Percentiles rank a stretch among this genome's conserved stretches.
phyloP scores from a whole-genome alignment of 2,797 vertebrate genomes.

The Anomalospiza imberbis region DNA sequence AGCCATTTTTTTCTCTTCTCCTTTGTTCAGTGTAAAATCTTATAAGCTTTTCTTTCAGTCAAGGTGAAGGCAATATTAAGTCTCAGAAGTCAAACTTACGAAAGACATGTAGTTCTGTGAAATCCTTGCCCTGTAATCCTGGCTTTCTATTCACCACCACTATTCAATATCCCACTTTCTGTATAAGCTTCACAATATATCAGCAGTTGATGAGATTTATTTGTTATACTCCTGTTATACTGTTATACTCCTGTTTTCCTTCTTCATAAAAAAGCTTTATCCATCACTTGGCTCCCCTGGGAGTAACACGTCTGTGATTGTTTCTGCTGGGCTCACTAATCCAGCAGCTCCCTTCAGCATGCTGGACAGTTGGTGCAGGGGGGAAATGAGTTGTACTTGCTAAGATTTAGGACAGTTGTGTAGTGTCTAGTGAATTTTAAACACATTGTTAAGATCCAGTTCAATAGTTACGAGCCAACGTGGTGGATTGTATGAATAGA shows the following conservation, averaged over 20 bases:
- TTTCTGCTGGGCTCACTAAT: conserved; percentile 48
- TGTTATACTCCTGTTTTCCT: conserved; percentile 51
- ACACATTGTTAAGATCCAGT: conserved; percentile 36
- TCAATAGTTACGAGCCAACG: conserved; percentile 17
- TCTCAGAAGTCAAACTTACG: conserved; percentile 25
- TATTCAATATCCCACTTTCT: conserved; percentile 60
- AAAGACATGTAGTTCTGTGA: conserved; percentile 48
- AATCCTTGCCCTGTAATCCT: conserved; percentile 63
- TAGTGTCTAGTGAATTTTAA: conserved; percentile 28
- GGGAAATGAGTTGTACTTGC: background rate
- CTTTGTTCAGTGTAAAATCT: conserved; percentile 53
- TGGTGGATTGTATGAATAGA: background rate
- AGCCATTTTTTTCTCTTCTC: conserved; percentile 1
- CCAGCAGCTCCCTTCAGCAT: background rate
- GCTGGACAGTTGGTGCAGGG: background rate
- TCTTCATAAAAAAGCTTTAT: conserved; percentile 54
- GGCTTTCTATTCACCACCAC: conserved; percentile 49
- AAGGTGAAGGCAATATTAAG: conserved; percentile 65
- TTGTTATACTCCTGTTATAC: conserved; percentile 35
- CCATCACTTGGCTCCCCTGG: background rate
- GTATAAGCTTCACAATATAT: conserved; percentile 47
- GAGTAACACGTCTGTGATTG: conserved; percentile 27
- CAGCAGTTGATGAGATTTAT: conserved; percentile 61
- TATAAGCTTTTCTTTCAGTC: conserved; percentile 48
- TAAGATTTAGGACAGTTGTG: background rate